Base-by-base conservation (phyloP, 2,113 vertebrate genomes). In the Corvus hawaiiensis region DNA sequence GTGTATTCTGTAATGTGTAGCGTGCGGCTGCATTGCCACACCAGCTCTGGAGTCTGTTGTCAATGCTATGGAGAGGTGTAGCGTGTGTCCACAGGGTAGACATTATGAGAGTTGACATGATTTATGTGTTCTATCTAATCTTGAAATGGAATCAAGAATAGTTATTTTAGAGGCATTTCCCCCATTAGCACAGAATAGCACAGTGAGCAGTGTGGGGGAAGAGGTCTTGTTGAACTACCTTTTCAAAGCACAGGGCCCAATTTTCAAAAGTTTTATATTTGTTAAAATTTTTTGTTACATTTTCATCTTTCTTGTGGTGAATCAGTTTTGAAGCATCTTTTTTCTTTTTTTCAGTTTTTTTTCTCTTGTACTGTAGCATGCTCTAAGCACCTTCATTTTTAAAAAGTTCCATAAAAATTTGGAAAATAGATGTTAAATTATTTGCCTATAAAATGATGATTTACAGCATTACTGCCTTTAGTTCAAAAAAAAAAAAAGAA, bases 351-450 rank as follows among this genome's bases (percentile, higher is more conserved):
- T 84, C 56, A 61, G 37, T 73, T 95, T 94, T 92, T 92, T 91
- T 89, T 97, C 83, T 93, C 92, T 94, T 91, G 95, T 98, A 96
- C 92, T 98, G 96, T 97, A 97, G 96, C 93, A 96, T 94, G 93
- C 86, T 97, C 76, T 89, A 94, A 73, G 97, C 97, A 97, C 96
- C 96, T 97, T 96, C 96, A 84, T 97, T 90, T 87, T 71, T 92
- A 84, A 84, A 89, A 93, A 92, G 79, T 92, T 94, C 93, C 95
- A 96, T 96, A 87, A 84, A 93, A 90, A 92, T 94, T 93, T 95
- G 96, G 92, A 97, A 96, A 96, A 87, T 43, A 93, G 37, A 90
- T 96, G 94, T 96, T 88, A 96, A 90, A 94, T 96, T 91, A 94
- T 85, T 93, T 96, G 96, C 74, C 58, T 95, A 24, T 87, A 88